Base-by-base conservation (phyloP, 1,140 invertebrate genomes). In the Archegozetes longisetosus region DNA sequence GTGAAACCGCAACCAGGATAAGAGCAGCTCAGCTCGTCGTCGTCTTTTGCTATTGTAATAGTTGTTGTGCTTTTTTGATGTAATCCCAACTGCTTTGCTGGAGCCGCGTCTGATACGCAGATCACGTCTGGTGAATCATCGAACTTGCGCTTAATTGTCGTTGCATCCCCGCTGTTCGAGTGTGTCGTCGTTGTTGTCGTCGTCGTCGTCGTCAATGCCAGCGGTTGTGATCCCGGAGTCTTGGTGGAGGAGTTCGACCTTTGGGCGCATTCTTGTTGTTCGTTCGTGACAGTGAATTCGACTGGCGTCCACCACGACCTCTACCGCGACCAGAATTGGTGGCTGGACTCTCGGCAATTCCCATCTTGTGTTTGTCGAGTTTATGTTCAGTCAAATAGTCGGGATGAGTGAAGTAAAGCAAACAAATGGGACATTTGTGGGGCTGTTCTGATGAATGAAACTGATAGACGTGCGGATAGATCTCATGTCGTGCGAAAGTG, bases 381-480 rank as follows among this genome's bases (percentile, higher is more conserved):
- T 49, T 20, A 40, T 58, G 57, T 29, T 58, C 57, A 51, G 49
- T 58, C 1, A 58, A 47, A 53, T 58, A 58, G 47, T n/a, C 24
- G 4, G 49, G 26, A 20, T 40, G 49, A n/a, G 57, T 58, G 24
- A 58, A 58, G 24, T 51, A 58, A 1, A 58, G 48, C 14, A 58
- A 58, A 53, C 57, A 58, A 47, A 58, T 24, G 27, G 48, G 26
- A 53, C 57, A 58, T 25, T 58, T 58, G 27, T 24, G 49, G n/a
- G 57, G 57, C 24, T 49, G 23, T 23, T 58, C 57, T 23, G 49
- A 58, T 27, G 57, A 49, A 46, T 58, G 57, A 46, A 58, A 58
- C 22, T 58, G 57, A 23, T 58, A 58, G 24, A 58, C 50, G 57
- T 58, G 57, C 22, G 49, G 17, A 26, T 58, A 58, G 28, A 58